Evolutionary conservation across 2,888 invertebrate species (phyloP).

Genomic region (Eupithecia vulgata): DNA sequence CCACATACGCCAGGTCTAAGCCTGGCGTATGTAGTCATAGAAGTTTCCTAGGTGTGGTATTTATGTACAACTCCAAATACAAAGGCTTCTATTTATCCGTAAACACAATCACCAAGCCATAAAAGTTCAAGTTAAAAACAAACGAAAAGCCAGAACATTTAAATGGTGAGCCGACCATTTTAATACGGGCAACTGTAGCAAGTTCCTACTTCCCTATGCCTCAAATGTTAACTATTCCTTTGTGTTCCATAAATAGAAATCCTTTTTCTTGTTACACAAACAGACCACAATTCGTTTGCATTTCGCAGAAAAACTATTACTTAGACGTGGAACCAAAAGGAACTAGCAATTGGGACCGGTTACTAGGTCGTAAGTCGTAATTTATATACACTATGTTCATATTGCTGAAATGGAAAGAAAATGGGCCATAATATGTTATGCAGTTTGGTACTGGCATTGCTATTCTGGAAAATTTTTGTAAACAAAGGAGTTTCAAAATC

Average conservation of each 20-base stretch:
- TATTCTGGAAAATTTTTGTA: slow-evolving; percentile 6
- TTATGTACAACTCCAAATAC: not conserved
- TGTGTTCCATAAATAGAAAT: slow-evolving; percentile 44
- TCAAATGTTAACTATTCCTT: slow-evolving; percentile 40
- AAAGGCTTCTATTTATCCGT: slow-evolving; percentile 2
- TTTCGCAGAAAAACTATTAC: slow-evolving; percentile 40
- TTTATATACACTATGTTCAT: slow-evolving; percentile 34
- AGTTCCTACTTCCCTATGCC: slow-evolving; percentile 15
- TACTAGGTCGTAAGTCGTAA: slow-evolving; percentile 39
- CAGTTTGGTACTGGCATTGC: slow-evolving; percentile 19
- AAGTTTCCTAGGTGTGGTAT: not conserved
- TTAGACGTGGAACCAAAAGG: slow-evolving; percentile 27
- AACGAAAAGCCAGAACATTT: slow-evolving; percentile 17
- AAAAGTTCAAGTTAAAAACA: slow-evolving; percentile 11
- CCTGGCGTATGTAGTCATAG: not conserved
- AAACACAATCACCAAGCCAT: slow-evolving; percentile 6
- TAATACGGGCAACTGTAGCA: slow-evolving; percentile 21
- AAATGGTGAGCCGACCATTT: slow-evolving; percentile 16
- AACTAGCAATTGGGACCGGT: slow-evolving; percentile 11
- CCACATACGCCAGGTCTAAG: too few relatives aligned
- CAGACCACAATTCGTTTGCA: slow-evolving; percentile 40
- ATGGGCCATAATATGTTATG: slow-evolving; percentile 19
- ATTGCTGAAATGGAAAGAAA: slow-evolving; percentile 35
- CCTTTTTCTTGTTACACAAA: slow-evolving; percentile 42
- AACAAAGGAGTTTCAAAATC: not conserved